Percentiles rank a stretch among this genome's conserved stretches.
Conservation (phyloP, 92 coral and sea anemone genomes). For the Nematostella vectensis region DNA sequence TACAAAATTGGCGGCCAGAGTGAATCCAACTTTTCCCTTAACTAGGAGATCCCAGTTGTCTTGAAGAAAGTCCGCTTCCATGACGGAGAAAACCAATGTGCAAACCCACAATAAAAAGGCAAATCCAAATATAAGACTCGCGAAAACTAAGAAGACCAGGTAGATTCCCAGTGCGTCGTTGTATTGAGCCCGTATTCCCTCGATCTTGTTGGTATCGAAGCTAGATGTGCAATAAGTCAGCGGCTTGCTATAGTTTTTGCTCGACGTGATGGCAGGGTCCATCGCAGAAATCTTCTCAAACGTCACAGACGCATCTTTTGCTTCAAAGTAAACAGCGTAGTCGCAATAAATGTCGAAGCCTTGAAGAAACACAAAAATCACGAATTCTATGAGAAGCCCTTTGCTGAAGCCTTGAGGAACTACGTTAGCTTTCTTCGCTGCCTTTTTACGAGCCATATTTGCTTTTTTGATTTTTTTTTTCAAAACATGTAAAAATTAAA, state of each 20-base stretch:
- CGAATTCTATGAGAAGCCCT: conserved; percentile 72
- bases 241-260: conserved; percentile 37
- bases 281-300: conserved; percentile 38
- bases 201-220: conserved; percentile 49
- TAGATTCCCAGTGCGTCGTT: conserved; percentile 49
- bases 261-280: conserved; percentile 20
- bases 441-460: conserved; percentile 54
- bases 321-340: conserved; percentile 55
- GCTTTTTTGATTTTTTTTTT: too few relatives aligned
- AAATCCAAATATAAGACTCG: conserved; percentile 61
- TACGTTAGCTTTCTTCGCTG: conserved; percentile 38
- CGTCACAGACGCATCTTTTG: conserved; percentile 24
- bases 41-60: conserved; percentile 75
- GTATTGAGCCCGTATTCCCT: conserved; percentile 34
- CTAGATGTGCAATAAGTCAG: conserved; percentile 53
- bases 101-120: conserved; percentile 76
- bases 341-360: conserved; percentile 76
- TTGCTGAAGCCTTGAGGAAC: conserved; percentile 74
- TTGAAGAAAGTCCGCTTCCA: conserved; percentile 70
- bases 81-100: conserved; percentile 48
- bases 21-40: conserved; percentile 55
- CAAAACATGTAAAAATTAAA: not conserved
- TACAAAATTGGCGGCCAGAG: conserved; percentile 71
- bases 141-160: conserved; percentile 45
- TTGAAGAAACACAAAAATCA: conserved; percentile 72